Evolutionary conservation across 2,888 invertebrate species (phyloP).

Genomic region (Erebia epiphron): DNA sequence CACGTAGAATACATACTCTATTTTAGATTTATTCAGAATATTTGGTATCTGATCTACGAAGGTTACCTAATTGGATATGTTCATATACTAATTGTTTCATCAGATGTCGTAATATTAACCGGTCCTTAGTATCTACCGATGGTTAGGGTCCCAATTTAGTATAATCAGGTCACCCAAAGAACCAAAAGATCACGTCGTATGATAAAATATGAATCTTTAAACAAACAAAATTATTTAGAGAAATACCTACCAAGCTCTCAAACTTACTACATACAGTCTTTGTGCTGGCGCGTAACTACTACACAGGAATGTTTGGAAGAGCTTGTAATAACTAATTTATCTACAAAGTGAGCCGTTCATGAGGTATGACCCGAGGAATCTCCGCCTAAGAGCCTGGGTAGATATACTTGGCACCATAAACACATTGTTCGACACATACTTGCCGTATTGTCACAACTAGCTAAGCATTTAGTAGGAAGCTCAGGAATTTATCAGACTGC

Average conservation of each 20-base stretch:
- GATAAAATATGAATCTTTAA: not conserved
- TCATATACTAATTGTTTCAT: too few relatives aligned
- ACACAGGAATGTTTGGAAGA: conserved; percentile 27
- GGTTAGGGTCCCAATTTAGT: not conserved
- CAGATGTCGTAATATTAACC: not conserved
- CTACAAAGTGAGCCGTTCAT: conserved; percentile 37
- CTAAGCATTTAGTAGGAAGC: conserved; percentile 65
- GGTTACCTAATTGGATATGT: too few relatives aligned
- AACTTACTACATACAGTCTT: not conserved
- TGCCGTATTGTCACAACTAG: conserved; percentile 73
- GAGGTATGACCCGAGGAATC: conserved; percentile 47
- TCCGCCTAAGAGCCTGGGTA: conserved; percentile 71
- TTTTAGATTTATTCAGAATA: not conserved
- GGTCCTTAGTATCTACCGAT: too few relatives aligned
- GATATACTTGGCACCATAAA: conserved; percentile 73
- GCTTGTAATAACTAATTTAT: conserved; percentile 40
- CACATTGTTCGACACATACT: conserved; percentile 82
- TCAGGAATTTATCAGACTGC: conserved; percentile 69
- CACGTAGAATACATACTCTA: not conserved
- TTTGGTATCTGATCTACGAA: not conserved
- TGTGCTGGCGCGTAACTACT: conserved; percentile 17
- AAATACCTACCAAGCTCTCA: not conserved
- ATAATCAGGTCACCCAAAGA: not conserved
- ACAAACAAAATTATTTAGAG: not conserved
- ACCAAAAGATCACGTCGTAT: too few relatives aligned